Base-by-base conservation (phyloP, 2,888 invertebrate genomes). In the Sarcophaga carnaria region DNA sequence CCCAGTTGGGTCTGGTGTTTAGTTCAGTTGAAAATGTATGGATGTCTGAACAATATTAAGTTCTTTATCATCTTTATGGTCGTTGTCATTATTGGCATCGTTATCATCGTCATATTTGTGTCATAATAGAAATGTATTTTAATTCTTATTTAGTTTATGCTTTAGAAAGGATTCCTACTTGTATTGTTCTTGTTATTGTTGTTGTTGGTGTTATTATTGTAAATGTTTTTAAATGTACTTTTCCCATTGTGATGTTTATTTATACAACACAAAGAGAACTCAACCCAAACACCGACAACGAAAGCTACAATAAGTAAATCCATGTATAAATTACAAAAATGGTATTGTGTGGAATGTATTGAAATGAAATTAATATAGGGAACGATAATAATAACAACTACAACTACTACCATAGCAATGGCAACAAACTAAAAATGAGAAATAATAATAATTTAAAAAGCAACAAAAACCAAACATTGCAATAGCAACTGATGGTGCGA, bases 81-180 rank as follows among this genome's bases (percentile, higher is more conserved):
- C 49, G 14, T 49, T 49, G 11, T 49, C 49, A 37, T 37, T 14
- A 49, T 37, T 27, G 17, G 27, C 47, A 47, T 49, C 74, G 63
- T 54, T 6, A 25, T 14, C 54, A 22, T 0, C 6, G 37, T 20
- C 2, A 20, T 22, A 12, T 37, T 37, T 37, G 71, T 20, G 20
- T 20, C 20, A 20, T 20, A 20, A 20, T 17, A 45, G 63, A 37
- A 71, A 63, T 79, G 72, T 74, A 72, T 12, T 70, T 59, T 45
- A 71, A 76, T 71, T 76, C 82, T 60, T 76, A 82, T 59, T 77
- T 25, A 76, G 70, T 70, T 83, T 45, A 72, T 49, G 49, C 3
- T 14, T 37, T 49, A 49, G 14, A 49, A 14, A 49, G 14, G 10
- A 49, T 49, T 49, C 49, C 12, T 49, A 14, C 14, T 14, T 11